Base-by-base conservation (phyloP, 2,797 vertebrate species). In the Pygocentrus nattereri region DNA sequence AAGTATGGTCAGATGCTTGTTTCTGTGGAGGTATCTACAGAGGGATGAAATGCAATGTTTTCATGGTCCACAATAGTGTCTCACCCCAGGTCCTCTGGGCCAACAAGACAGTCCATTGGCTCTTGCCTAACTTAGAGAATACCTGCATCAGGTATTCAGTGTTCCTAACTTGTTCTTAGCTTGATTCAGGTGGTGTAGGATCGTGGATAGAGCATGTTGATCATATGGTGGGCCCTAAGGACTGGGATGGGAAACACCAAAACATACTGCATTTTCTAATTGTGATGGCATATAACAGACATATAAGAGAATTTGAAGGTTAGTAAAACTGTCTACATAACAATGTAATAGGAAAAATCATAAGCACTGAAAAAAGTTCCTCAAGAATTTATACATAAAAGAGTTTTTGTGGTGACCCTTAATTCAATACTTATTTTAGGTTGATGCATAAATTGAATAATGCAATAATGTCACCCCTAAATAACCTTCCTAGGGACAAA, bases 1-100 rank as follows among this genome's bases (percentile, higher is more conserved):
- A 85, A 99, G 95, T 87, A 88, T 88, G 85, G 92, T 93, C 82
- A 99, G 90, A 82, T 95, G 90, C 82, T 92, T 96, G 86, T 99
- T 99, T 91, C 97, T 97, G 92, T 98, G 96, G 75, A 99, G 94
- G 88, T 98, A 97, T 64, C 97, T 99, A 90, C 62, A 90, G 62
- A 84, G 84, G 70, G 70, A 87, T 10, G 3, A 70, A 74, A 88
- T 4, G 1, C 5, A 79, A 21, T n/a, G 10, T 62, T 69, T 18
- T 78, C 16, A 44, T 27, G n/a, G 12, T 27, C 62, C 68, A 23
- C 30, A 62, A 25, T 64, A 18, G 0, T 27, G 18, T 50, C 34
- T n/a, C 31, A 62, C 11, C 23, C 23, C 56, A n/a, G 21, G 5
- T 27, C 25, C 11, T 62, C 25, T 12, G 2, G 59, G 12, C 12